Conservation (phyloP, 2,888 invertebrate species). For the Idaea aversata region DNA sequence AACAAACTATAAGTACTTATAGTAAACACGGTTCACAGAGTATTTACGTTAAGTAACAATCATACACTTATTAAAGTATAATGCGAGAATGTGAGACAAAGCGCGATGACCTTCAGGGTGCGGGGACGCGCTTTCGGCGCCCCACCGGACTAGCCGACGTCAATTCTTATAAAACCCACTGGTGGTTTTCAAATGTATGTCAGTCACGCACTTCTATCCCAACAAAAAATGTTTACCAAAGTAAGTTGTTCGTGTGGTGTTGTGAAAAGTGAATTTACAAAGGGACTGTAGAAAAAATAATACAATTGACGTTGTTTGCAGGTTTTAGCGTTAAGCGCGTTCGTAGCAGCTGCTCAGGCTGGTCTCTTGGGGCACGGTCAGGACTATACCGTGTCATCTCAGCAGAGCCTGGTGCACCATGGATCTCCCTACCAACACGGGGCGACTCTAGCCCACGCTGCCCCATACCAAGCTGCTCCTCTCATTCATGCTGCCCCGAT, state of each 20-base stretch:
- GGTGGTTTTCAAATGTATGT: slow-evolving; percentile 64
- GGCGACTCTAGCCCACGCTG: slow-evolving; percentile 37
- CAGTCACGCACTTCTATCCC: slow-evolving; percentile 68
- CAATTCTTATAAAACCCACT: slow-evolving; percentile 75
- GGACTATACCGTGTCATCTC: slow-evolving; percentile 40
- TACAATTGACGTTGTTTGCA: slow-evolving; percentile 27
- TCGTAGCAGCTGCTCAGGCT: slow-evolving; percentile 70
- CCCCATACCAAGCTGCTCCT: slow-evolving; percentile 39
- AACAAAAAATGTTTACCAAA: slow-evolving; percentile 72
- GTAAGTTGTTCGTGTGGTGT: slow-evolving; percentile 54
- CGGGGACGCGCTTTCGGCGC: slow-evolving; percentile 64
- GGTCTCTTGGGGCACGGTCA: slow-evolving; percentile 59
- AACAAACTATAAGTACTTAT: slow-evolving; percentile 44
- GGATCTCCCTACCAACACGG: slow-evolving; percentile 36
- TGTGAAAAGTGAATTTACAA: slow-evolving; percentile 29
- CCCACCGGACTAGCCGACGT: slow-evolving; percentile 61
- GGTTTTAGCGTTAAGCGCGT: slow-evolving; percentile 61
- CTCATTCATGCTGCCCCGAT: slow-evolving; percentile 33
- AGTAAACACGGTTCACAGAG: slow-evolving; percentile 60
- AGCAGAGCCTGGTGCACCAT: slow-evolving; percentile 40
- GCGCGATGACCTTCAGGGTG: slow-evolving; percentile 60
- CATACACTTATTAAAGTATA: slow-evolving; percentile 58
- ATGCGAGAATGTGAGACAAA: slow-evolving; percentile 72
- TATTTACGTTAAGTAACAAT: slow-evolving; percentile 68
- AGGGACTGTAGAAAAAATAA: slow-evolving; percentile 3